Evolutionary conservation across 2,888 invertebrate species (phyloP).

Genomic region (Crematogaster levior): DNA sequence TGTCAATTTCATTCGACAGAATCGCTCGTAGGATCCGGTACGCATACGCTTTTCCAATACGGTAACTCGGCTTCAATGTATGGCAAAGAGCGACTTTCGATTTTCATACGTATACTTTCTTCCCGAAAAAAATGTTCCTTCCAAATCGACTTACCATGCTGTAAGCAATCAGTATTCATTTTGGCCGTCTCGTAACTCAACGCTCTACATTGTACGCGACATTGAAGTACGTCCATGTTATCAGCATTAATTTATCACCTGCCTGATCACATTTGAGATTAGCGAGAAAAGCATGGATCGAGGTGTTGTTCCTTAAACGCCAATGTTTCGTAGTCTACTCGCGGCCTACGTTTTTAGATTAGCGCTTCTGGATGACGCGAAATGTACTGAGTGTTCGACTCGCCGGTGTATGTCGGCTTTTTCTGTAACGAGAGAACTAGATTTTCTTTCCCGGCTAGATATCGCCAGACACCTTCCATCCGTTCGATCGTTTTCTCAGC

Average conservation of each 20-base stretch:
- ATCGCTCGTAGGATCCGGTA: conserved; percentile 25
- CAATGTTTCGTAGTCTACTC: conserved; percentile 69
- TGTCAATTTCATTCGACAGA: conserved; percentile 14
- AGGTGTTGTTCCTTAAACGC: conserved; percentile 74
- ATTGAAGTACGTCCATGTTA: background rate
- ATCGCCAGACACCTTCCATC: background rate
- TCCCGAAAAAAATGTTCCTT: background rate
- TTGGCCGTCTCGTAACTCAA: conserved; percentile 3
- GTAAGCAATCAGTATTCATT: background rate
- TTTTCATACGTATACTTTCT: background rate
- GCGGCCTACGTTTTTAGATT: conserved; percentile 71
- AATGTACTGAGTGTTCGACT: background rate
- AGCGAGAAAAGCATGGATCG: conserved; percentile 72
- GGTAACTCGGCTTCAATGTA: background rate
- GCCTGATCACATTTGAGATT: conserved; percentile 61
- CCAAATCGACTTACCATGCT: background rate
- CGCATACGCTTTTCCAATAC: conserved; percentile 19
- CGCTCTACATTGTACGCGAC: background rate
- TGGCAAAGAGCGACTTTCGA: background rate
- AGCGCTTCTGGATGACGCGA: conserved; percentile 68
- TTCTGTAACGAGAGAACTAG: background rate
- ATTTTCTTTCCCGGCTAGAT: background rate
- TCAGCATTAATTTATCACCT: conserved; percentile 24
- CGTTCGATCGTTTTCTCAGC: background rate
- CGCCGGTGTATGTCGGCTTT: conserved; percentile 12